phyloP scores from a whole-genome alignment of 2,797 vertebrate genomes.

The Hoplostethus mediterraneus region DNA sequence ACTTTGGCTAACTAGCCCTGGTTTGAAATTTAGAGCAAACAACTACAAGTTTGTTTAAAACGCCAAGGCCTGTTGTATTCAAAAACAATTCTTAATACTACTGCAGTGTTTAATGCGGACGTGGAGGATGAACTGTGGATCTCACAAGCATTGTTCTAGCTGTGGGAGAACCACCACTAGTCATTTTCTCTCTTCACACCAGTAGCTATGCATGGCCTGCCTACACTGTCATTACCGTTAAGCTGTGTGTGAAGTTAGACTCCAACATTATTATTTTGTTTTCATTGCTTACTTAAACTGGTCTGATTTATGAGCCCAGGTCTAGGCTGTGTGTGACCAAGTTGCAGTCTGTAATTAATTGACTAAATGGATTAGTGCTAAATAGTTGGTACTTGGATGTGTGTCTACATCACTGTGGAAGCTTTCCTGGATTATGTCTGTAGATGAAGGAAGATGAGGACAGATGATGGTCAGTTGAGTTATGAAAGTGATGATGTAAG shows the following conservation, averaged over 20 bases:
- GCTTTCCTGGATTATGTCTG: slow-evolving; percentile 7
- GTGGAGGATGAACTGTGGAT: slow-evolving; percentile 4
- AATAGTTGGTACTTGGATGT: slow-evolving; percentile 9
- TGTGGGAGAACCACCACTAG: slow-evolving; percentile 8
- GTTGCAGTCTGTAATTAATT: slow-evolving; percentile 27
- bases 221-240: slow-evolving; percentile 24
- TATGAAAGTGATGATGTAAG: slow-evolving; percentile 41
- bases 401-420: neutral
- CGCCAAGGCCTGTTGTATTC: neutral
- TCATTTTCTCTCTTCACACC: slow-evolving; percentile 27
- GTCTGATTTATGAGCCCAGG: slow-evolving; percentile 37
- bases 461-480: slow-evolving; percentile 21
- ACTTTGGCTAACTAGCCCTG: neutral
- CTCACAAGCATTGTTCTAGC: slow-evolving; percentile 20
- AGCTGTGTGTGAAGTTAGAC: slow-evolving; percentile 14
- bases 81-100: neutral
- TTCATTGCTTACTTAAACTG: slow-evolving; percentile 15
- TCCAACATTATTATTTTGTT: slow-evolving; percentile 20
- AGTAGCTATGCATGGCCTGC: neutral
- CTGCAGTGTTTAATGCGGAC: slow-evolving; percentile 2
- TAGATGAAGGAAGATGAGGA: slow-evolving; percentile 11
- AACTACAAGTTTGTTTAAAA: neutral
- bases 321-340: slow-evolving; percentile 10
- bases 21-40: slow-evolving; percentile 3
- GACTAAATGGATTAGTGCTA: slow-evolving; percentile 33